Percentiles rank a stretch among this genome's conserved stretches.
Conservation (phyloP, 2,888 invertebrate genomes). For the Eupithecia pulchellata region DNA sequence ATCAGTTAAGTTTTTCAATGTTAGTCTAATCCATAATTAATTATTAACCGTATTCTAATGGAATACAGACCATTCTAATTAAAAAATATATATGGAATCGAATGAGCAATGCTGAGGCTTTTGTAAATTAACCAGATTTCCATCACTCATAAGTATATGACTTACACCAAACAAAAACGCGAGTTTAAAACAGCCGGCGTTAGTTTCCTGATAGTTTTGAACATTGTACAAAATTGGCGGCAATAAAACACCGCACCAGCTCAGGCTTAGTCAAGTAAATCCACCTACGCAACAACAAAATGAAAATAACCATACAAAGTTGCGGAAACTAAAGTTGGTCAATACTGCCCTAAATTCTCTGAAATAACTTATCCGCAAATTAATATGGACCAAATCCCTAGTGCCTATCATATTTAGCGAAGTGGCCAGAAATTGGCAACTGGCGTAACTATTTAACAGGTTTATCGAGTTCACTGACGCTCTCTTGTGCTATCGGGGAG, state of each 20-base stretch:
- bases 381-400: slow-evolving; percentile 9
- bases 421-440: slow-evolving; percentile 25
- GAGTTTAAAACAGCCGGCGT: slow-evolving; percentile 2
- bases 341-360: not conserved
- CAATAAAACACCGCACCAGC: not conserved
- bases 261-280: not conserved
- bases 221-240: slow-evolving; percentile 14
- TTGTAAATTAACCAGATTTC: not conserved
- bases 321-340: not conserved
- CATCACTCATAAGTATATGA: not conserved
- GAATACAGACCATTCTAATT: too few species aligned
- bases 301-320: not conserved
- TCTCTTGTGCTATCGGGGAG: not conserved
- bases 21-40: too few species aligned
- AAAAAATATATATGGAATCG: too few species aligned
- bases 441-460: slow-evolving; percentile 24
- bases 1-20: not conserved
- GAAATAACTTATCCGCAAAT: slow-evolving; percentile 19
- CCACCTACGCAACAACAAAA: not conserved
- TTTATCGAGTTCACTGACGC: slow-evolving; percentile 22
- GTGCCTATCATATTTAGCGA: slow-evolving; percentile 30
- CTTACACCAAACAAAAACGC: not conserved
- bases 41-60: too few species aligned
- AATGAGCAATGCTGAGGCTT: too few species aligned
- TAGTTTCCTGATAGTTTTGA: slow-evolving; percentile 12